These are phyloP conservation scores for Coelopa frigida DNA, from an alignment of 1,140 invertebrate species.

Conservation along the genomic window DNA sequence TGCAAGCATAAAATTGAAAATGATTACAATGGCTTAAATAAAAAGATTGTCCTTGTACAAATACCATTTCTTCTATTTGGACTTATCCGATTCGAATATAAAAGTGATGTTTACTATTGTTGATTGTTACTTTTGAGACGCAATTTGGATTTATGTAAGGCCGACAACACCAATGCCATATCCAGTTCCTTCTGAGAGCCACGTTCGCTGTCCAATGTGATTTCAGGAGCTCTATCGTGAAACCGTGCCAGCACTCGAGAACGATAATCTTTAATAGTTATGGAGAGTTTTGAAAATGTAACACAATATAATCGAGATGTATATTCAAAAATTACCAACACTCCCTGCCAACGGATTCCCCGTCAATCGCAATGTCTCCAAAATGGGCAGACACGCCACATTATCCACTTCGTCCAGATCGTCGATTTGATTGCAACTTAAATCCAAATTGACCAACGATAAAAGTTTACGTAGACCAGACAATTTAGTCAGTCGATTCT, in stretches of 20 bases:
- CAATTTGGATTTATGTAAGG: constrained; percentile 55
- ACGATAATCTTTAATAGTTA: constrained; percentile 72
- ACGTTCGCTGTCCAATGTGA: constrained; percentile 80
- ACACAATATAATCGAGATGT: no score
- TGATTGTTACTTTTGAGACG: no score
- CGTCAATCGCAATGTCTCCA: constrained; percentile 77
- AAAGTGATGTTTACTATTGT: no score
- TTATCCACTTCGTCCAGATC: constrained; percentile 74
- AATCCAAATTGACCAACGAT: constrained; percentile 74
- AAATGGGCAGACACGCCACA: constrained; percentile 71
- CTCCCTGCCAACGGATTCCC: constrained; percentile 79
- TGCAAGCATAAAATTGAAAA: no score
- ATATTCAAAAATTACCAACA: constrained; percentile 27
- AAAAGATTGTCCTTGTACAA: no score
- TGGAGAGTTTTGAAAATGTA: constrained; percentile 30
- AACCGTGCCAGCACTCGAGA: constrained; percentile 81
- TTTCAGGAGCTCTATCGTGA: constrained; percentile 63
- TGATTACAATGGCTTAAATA: no score
- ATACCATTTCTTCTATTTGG: no score
- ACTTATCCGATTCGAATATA: no score
- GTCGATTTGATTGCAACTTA: constrained; percentile 77
- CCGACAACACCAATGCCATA: constrained; percentile 81
- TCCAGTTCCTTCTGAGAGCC: constrained; percentile 83
- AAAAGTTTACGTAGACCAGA: constrained; percentile 75
- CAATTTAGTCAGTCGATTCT: constrained; percentile 73